Base-by-base conservation (phyloP, 2,888 invertebrate species). In the Phasia obesa region DNA sequence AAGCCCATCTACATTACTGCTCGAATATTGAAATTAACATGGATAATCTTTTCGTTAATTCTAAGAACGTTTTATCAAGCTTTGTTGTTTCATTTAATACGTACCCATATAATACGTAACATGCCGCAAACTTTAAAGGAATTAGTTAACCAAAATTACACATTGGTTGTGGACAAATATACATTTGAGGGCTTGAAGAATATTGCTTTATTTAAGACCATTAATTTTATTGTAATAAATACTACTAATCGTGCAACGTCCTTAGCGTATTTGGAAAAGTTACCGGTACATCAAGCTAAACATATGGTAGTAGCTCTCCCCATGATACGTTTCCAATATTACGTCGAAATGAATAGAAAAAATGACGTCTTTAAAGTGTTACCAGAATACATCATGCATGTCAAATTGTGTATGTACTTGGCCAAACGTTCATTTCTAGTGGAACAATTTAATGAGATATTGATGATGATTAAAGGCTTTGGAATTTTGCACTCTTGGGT, bases 11-110 rank as follows among this genome's bases (percentile, higher is more conserved):
- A 6, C 7, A 21, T 21, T 21, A 38, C 59, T 21, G 65, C 38
- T 44, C 67, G 83, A 65, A 44, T 53, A 65, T 17, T 86, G 69
- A 13, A 84, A 27, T 19, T 78, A 1, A 31, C 85, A 0, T 86
- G 84, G 85, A 42, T 85, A 6, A n/a, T 86, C 6, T 83, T 57
- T 65, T 65, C 85, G 0, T 17, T 85, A 6, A 27, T 86, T 5
- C 59, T 87, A 47, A 81, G 86, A 6, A 74, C 81, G 13, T 65
- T 84, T 6, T 87, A 87, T 73, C 85, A 86, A 25, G 84, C 84
- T 44, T 35, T 82, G 21, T 73, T 86, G 0, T 84, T 81, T 23
- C 77, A 84, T 51, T 60, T 85, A 44, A 81, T 86, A 15, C 81
- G 82, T 19, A 80, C 84, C 15, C 77, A 77, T 38, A 53, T 84